phyloP scores from a whole-genome alignment of 2,113 vertebrate species.

The Emydocephalus ijimae region DNA sequence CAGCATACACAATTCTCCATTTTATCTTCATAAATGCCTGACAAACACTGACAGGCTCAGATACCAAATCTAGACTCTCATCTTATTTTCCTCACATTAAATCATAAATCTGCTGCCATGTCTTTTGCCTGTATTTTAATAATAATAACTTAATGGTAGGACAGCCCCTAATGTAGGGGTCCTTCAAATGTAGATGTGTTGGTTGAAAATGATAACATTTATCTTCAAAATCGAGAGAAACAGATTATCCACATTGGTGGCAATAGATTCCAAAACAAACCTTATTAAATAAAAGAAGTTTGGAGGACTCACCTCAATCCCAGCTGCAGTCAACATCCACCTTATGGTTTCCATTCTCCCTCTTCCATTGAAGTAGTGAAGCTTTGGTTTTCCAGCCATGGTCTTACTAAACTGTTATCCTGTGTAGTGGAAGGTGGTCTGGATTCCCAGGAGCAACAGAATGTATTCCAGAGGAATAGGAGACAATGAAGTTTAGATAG shows the following conservation, averaged over 20 bases:
- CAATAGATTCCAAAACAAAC: neutral
- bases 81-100: neutral
- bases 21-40: neutral
- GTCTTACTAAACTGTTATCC: neutral
- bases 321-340: constrained; percentile 77
- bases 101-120: neutral
- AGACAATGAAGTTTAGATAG: neutral
- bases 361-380: constrained; percentile 75
- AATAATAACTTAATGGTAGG: neutral
- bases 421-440: neutral
- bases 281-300: neutral
- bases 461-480: neutral
- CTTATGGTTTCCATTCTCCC: constrained; percentile 81
- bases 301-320: constrained; percentile 69
- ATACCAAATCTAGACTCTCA: neutral
- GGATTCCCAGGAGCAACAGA: neutral
- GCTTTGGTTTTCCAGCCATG: constrained; percentile 74
- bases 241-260: neutral
- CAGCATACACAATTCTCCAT: neutral
- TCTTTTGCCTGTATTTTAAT: neutral
- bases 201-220: neutral
- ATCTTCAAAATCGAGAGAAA: neutral
- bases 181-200: neutral
- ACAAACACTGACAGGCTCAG: neutral
- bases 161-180: neutral